Conservation (phyloP, 2,113 vertebrate genomes). For the Hystrix cristata region DNA sequence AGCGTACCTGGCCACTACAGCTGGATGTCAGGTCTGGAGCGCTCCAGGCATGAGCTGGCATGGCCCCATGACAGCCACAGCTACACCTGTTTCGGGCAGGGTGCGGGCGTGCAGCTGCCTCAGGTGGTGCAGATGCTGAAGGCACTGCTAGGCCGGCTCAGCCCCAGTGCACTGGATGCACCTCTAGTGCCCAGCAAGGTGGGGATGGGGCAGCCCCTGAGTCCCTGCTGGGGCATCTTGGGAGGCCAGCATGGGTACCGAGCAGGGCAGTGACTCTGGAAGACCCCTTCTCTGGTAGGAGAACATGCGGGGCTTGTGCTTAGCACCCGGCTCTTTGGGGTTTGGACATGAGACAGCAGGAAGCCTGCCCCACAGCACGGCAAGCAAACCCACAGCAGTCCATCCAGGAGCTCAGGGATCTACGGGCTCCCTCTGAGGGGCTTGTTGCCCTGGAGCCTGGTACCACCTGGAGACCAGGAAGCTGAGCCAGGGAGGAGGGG, state of each 20-base stretch:
- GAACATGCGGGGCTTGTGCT: not conserved
- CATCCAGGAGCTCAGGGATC: too few relatives aligned
- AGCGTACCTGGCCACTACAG: not conserved
- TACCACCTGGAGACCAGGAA: not conserved
- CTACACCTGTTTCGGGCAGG: not conserved
- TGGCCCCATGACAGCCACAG: not conserved
- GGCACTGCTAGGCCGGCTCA: not conserved
- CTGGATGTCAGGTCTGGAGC: not conserved
- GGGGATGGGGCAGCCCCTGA: not conserved
- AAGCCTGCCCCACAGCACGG: not conserved
- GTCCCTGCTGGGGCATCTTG: too few relatives aligned
- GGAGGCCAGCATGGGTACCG: not conserved
- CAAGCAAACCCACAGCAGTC: not conserved
- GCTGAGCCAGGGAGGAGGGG: not conserved
- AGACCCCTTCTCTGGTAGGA: not conserved
- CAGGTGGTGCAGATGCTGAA: not conserved
- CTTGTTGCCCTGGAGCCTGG: too few relatives aligned
- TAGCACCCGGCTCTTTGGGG: not conserved
- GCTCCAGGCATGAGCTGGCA: too few relatives aligned
- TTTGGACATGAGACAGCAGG: not conserved
- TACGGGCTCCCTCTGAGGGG: too few relatives aligned
- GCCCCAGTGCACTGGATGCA: not conserved
- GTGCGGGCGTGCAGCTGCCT: not conserved
- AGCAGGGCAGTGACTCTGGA: not conserved
- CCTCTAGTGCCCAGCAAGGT: not conserved